phyloP scores from a whole-genome alignment of 2,113 vertebrate species.

The Gnathonemus echidnorhynchus region DNA sequence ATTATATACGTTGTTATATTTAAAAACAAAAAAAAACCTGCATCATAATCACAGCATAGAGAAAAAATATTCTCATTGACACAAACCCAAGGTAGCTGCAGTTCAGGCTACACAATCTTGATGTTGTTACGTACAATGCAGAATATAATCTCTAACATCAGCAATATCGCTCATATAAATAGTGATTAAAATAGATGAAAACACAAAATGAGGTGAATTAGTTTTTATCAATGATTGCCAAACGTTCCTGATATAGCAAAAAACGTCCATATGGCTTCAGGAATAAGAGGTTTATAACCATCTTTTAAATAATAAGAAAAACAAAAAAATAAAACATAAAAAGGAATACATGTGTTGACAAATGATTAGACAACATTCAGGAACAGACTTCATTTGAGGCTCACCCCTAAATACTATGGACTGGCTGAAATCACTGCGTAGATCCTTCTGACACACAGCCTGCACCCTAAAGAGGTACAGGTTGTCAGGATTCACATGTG shows the following conservation, averaged over 20 bases:
- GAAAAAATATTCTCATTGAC: background rate
- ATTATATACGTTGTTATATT: background rate
- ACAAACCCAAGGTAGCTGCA: background rate
- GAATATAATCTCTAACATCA: background rate
- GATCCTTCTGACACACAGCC: conserved; percentile 89
- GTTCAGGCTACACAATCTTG: background rate
- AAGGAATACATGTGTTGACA: background rate
- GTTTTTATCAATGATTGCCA: background rate
- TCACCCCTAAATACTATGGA: conserved; percentile 94
- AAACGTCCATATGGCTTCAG: background rate
- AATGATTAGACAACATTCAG: background rate
- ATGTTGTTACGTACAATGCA: background rate
- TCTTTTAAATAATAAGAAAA: background rate
- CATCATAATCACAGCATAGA: background rate
- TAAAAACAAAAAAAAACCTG: background rate
- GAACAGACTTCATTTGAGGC: background rate
- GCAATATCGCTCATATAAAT: background rate
- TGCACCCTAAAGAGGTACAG: conserved; percentile 98
- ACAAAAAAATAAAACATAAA: too few relatives aligned
- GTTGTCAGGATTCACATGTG: conserved; percentile 85
- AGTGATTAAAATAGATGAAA: background rate
- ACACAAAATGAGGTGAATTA: background rate
- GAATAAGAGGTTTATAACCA: background rate
- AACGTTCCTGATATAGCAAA: background rate
- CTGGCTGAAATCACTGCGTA: conserved; percentile 98